Percentiles rank a stretch among this genome's conserved stretches.
These are phyloP conservation scores for Calephelis perditalis DNA, from an alignment of 2,888 invertebrate genomes.

Conservation along the genomic window DNA sequence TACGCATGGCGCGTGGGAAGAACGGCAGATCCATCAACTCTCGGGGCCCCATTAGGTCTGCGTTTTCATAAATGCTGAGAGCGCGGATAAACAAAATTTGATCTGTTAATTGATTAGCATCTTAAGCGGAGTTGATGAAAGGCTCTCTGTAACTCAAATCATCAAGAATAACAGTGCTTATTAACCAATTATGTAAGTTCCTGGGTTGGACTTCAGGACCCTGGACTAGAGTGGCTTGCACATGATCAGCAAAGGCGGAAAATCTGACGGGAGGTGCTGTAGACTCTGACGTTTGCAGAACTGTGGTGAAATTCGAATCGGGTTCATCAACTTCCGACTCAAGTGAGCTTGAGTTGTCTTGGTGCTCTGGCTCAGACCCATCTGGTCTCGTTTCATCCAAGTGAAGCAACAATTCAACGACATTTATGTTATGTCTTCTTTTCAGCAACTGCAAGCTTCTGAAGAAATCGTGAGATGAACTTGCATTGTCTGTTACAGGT, in stretches of 20 bases:
- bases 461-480: neutral
- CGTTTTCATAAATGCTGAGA: neutral
- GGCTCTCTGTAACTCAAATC: slow-evolving; percentile 1
- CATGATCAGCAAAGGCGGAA: neutral
- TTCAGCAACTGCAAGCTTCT: neutral
- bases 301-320: neutral
- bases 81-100: neutral
- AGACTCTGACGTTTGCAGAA: neutral
- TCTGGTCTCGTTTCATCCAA: neutral
- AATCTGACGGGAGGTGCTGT: neutral
- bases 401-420: neutral
- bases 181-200: neutral
- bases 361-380: neutral
- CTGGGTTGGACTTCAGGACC: neutral
- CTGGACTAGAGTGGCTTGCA: slow-evolving; percentile 1
- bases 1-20: too few relatives aligned
- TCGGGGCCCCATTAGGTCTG: neutral
- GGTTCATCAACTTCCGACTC: neutral
- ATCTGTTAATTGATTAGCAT: neutral
- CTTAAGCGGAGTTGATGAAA: neutral
- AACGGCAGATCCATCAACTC: too few relatives aligned
- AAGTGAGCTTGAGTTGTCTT: neutral
- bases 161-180: neutral
- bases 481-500: neutral
- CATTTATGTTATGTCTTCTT: neutral